Base-by-base conservation (phyloP, 2,113 vertebrate species). In the Pipra filicauda region DNA sequence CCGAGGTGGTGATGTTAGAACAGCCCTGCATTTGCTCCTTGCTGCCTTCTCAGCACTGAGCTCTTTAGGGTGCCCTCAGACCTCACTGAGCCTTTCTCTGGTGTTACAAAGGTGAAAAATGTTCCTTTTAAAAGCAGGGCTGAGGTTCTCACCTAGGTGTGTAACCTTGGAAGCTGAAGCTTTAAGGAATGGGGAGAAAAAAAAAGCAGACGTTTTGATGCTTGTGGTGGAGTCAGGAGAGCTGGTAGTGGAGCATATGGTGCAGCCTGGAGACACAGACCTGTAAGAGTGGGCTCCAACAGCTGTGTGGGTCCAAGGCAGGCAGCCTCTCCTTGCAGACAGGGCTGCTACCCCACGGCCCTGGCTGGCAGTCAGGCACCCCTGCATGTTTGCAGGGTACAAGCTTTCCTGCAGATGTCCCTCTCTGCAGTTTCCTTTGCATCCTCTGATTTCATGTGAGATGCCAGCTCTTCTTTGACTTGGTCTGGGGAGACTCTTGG, bases 191-290 rank as follows among this genome's bases (percentile, higher is more conserved):
- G 33, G 13, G 30, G 46, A 46, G 26, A 43, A 52, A 66, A 48
- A 41, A 51, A 72, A 43, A 79, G 28, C 35, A 48, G 46, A 27
- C 0, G 0, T 73, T 76, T 46, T 48, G 37, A 22, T 20, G 5
- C 51, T 74, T 62, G 21, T 2, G 0, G 14, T 13, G 2, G 35
- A 70, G 30, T 78, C 4, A 5, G 21, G 52, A 61, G 67, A 23
- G 39, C 21, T 84, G 51, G 22, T 41, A 8, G 20, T 55, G 31
- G 55, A 93, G 51, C 23, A 20, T 6, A 10, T 0, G 0, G 37
- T 64, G 49, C 5, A 10, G 14, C 64, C 37, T 37, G 26, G 55
- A 74, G 66, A 30, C 0, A 1, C 22, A 54, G 41, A 41, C 28
- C 31, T 2, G 0, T 54, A 44, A 13, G 43, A 82, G 5, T n/a